Evolutionary conservation across 2,797 vertebrate species (phyloP), one percentile per base, ranked within the genome.

Genomic region (Cygnus olor): DNA sequence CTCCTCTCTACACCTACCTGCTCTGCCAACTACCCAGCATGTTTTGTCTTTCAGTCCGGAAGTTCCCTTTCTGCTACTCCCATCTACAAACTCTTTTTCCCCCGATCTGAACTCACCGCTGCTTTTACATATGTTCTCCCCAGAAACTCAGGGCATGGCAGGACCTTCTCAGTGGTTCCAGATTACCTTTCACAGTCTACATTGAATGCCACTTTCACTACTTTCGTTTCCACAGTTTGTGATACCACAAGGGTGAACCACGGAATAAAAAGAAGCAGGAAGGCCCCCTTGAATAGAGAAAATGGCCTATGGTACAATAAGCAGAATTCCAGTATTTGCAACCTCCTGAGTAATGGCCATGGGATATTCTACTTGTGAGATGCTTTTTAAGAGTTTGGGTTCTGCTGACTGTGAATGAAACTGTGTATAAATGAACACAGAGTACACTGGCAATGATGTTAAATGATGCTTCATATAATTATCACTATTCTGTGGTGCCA

Each of bases 391-490:
- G 25, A 89, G 93, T 28, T 94, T 30, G 40, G 68, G 44, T 95
- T 96, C 80, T 97, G 97, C 97, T 97, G 96, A 96, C 95, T 96
- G 88, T 16, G 77, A 96, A 89, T 54, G 77, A 57, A 38, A 92
- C 65, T 27, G 82, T 21, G 49, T 83, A 95, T 96, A 97, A 97
- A 97, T 94, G 97, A 97, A 94, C 47, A 78, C 49, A 94, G 97
- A 97, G 95, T 92, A 94, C 58, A 14, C 89, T 84, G 79, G 93
- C 89, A 91, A 95, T 93, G 97, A 97, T 96, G 97, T 88, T 97
- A 97, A 98, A 97, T 91, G 97, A 97, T 87, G 96, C 97, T 94
- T 96, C 28, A 4, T 96, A 76, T 97, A 96, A 98, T 97, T 97
- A 97, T 95, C 88, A 2, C 97, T 88, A 85, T 95, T 97, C 96